phyloP scores from a whole-genome alignment of 2,113 vertebrate genomes.

The Megaleporinus macrocephalus region DNA sequence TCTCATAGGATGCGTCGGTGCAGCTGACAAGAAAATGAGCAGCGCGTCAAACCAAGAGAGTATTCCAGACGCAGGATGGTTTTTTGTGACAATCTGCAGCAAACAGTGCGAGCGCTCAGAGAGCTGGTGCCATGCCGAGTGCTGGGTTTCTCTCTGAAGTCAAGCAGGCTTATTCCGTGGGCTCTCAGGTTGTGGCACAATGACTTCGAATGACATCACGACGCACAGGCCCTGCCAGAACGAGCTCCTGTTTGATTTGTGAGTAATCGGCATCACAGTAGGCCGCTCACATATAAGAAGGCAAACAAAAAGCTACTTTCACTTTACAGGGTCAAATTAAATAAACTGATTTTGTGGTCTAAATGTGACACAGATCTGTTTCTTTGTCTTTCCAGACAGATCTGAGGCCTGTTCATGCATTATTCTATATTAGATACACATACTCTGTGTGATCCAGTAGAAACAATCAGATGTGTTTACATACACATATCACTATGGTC shows the following conservation, averaged over 20 bases:
- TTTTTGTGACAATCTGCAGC: conserved; percentile 12
- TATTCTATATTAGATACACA: too few relatives aligned
- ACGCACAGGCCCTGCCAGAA: neutral
- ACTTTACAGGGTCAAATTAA: neutral
- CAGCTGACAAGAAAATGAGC: conserved; percentile 39
- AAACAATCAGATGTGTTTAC: too few relatives aligned
- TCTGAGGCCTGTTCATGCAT: too few relatives aligned
- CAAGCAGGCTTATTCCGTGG: neutral
- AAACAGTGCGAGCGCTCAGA: neutral
- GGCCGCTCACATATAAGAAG: neutral
- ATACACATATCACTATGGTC: too few relatives aligned
- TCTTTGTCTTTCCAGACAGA: too few relatives aligned
- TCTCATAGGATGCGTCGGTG: conserved; percentile 14
- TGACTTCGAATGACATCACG: conserved; percentile 28
- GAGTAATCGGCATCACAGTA: neutral
- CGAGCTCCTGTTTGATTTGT: neutral
- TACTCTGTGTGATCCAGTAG: too few relatives aligned
- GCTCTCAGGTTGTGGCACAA: conserved; percentile 24
- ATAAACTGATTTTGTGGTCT: neutral
- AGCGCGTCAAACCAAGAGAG: conserved; percentile 20
- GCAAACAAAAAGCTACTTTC: neutral
- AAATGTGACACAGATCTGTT: neutral
- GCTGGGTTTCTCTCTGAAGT: conserved; percentile 24
- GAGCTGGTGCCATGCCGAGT: conserved; percentile 12
- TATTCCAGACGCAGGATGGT: neutral